A percentile compares a stretch with the other conserved stretches of the same genome.
These are phyloP conservation scores for Drosophila antonietae DNA, from an alignment of 2,888 invertebrate species.

Conservation along the genomic window DNA sequence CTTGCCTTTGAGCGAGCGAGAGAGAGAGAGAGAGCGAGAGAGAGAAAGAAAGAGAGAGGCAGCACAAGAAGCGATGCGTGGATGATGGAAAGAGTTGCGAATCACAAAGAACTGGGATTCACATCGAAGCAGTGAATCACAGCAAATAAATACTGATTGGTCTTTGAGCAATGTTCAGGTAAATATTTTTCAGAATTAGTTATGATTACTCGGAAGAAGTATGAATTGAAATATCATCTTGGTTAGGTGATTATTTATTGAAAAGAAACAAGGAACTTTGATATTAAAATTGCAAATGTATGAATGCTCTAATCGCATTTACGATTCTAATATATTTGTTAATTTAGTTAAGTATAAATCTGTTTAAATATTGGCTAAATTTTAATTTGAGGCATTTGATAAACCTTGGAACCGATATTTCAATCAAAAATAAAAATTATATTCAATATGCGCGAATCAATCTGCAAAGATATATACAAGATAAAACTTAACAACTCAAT, in stretches of 20 bases:
- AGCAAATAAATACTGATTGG: neutral
- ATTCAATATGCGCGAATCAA: too few species aligned
- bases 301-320: too few species aligned
- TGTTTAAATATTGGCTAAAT: too few species aligned
- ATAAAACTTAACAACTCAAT: too few species aligned
- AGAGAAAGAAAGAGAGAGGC: neutral
- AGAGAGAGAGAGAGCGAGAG: neutral
- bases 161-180: neutral
- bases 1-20: slow-evolving; percentile 2
- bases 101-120: neutral
- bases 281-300: neutral
- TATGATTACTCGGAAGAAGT: neutral
- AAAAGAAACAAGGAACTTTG: neutral
- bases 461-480: too few species aligned
- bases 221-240: neutral
- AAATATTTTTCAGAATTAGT: neutral
- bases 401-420: too few species aligned
- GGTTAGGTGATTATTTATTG: neutral
- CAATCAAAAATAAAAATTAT: too few species aligned
- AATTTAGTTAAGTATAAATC: too few species aligned
- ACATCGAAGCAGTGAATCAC: neutral
- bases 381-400: too few species aligned
- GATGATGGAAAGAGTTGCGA: slow-evolving; percentile 1
- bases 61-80: slow-evolving; percentile 31
- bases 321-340: too few species aligned